Percentiles rank a stretch among this genome's conserved stretches.
These are phyloP conservation scores for Gibbula magus DNA, from an alignment of 2,888 invertebrate genomes.

Conservation along the genomic window DNA sequence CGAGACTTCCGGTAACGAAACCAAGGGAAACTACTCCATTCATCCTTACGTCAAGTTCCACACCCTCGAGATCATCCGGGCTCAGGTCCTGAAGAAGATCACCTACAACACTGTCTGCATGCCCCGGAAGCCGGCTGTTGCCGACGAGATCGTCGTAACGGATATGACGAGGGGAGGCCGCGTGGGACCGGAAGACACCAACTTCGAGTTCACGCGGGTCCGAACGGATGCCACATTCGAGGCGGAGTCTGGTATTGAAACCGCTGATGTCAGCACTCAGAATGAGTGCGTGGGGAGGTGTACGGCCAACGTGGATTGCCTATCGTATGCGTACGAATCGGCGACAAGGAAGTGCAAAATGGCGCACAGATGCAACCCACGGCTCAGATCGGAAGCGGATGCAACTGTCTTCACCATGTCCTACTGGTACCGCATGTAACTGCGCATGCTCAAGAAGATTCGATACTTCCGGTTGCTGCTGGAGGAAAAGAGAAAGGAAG, in stretches of 20 bases:
- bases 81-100: slow-evolving; percentile 8
- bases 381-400: neutral
- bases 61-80: neutral
- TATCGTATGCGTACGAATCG: neutral
- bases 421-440: neutral
- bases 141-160: neutral
- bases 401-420: slow-evolving; percentile 7
- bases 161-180: neutral
- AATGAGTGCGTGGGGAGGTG: slow-evolving; percentile 13
- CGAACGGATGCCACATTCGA: neutral
- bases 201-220: slow-evolving; percentile 7
- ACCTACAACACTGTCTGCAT: neutral
- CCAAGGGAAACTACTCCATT: neutral
- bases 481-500: no score
- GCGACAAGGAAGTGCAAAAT: neutral
- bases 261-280: neutral
- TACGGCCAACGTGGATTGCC: neutral
- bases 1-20: no score
- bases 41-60: slow-evolving; percentile 10
- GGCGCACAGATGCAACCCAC: neutral
- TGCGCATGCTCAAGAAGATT: no score
- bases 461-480: no score
- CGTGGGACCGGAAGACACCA: neutral
- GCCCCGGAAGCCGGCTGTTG: neutral
- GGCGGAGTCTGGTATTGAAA: neutral